Evolutionary conservation across 2,113 vertebrate genomes (phyloP).

Genomic region (Rhynchopsitta pachyrhyncha): DNA sequence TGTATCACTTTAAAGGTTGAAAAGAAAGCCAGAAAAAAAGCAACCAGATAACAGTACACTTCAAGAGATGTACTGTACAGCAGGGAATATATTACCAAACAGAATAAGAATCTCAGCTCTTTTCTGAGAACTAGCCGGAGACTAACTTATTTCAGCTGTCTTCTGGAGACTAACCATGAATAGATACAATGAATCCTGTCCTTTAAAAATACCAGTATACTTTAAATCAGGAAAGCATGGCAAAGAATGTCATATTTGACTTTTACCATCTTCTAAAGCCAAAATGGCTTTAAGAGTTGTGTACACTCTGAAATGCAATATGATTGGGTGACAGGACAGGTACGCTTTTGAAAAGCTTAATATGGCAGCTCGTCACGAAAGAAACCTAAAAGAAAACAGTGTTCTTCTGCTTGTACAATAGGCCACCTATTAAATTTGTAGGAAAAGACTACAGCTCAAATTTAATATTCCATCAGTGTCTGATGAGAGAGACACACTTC

Average conservation of each 20-base stretch:
- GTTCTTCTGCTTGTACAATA: not conserved
- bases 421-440: not conserved
- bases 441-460: not conserved
- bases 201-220: not conserved
- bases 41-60: not conserved
- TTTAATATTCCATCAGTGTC: not conserved
- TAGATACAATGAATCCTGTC: not conserved
- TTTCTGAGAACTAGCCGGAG: not conserved
- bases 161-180: not conserved
- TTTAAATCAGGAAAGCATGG: not conserved
- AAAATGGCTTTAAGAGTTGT: not conserved
- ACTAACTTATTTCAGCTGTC: not conserved
- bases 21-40: not conserved
- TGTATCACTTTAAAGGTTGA: not conserved
- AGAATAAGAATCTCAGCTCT: not conserved
- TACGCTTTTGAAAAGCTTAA: not conserved
- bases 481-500: not conserved
- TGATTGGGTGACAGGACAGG: not conserved
- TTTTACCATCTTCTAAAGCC: not conserved
- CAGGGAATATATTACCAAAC: not conserved
- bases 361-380: not conserved
- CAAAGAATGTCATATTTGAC: not conserved
- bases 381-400: not conserved
- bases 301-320: not conserved
- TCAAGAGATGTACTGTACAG: not conserved